Conservation (phyloP, 2,797 vertebrate genomes). For the Poeciliopsis gracilis region DNA sequence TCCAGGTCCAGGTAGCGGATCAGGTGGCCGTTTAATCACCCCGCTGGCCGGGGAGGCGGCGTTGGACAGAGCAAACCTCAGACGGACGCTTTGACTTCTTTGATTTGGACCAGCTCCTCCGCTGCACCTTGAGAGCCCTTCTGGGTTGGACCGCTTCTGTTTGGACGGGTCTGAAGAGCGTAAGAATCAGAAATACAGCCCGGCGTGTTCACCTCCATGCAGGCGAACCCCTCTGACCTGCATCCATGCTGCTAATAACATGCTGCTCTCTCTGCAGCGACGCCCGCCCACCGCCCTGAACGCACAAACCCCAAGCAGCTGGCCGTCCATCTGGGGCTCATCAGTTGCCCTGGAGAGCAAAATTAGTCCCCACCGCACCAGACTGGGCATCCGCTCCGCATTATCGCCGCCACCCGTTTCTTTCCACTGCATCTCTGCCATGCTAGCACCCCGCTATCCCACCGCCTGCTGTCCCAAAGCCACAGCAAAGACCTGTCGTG, state of each 20-base stretch:
- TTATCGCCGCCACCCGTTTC: slow-evolving; percentile 49
- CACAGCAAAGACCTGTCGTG: slow-evolving; percentile 56
- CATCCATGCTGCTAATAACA: slow-evolving; percentile 49
- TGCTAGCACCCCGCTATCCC: slow-evolving; percentile 28
- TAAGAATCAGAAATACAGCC: slow-evolving; percentile 37
- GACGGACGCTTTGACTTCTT: slow-evolving; percentile 60
- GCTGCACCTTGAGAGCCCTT: slow-evolving; percentile 47
- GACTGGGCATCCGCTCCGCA: slow-evolving; percentile 63
- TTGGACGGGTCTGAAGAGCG: slow-evolving; percentile 10
- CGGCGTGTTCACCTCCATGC: slow-evolving; percentile 41
- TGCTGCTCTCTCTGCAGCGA: slow-evolving; percentile 24
- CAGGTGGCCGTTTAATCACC: slow-evolving; percentile 67
- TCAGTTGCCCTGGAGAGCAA: slow-evolving; percentile 64
- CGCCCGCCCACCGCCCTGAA: slow-evolving; percentile 51
- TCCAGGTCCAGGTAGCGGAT: slow-evolving; percentile 44
- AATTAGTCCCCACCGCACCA: slow-evolving; percentile 49
- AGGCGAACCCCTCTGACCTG: slow-evolving; percentile 52
- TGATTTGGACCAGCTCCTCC: slow-evolving; percentile 45
- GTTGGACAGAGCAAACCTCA: slow-evolving; percentile 38
- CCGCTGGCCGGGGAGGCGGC: slow-evolving; percentile 38
- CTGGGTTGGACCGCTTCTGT: slow-evolving; percentile 26
- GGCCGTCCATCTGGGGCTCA: slow-evolving; percentile 73
- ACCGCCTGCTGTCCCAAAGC: slow-evolving; percentile 33
- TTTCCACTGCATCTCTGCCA: slow-evolving; percentile 37
- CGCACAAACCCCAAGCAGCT: slow-evolving; percentile 67